Evolutionary conservation across 2,113 vertebrate species (phyloP), one percentile per base, ranked within the genome.

Genomic region (Pterocles gutturalis): DNA sequence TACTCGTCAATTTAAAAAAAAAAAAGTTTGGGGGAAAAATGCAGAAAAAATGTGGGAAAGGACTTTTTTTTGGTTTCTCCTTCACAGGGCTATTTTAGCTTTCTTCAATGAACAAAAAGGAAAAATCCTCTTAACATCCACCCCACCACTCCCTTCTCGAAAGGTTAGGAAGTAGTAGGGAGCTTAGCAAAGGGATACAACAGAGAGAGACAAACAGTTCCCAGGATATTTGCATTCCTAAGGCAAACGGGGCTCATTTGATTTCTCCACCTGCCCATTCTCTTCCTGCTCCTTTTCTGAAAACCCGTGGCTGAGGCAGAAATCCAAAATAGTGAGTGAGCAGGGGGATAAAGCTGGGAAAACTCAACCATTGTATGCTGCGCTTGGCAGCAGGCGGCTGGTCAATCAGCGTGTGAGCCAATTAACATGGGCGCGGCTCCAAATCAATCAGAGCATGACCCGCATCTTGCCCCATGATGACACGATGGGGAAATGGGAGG

Each of bases 1-100:
- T 18, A 55, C 33, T 28, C 17, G 4, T 7, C 16, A 60, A 15
- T 46, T 60, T 70, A 26, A 1, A 45, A 31, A 49, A 41, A n/a
- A 67, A 36, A 24, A 17, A 1, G 7, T 62, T 41, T 34, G 0
- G 9, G 24, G 12, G 0, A 3, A 54, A 64, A 45, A 54, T 10
- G 21, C 7, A 73, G 46, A 15, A 5, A 24, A 77, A 58, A 65
- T 21, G 24, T 34, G 20, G n/a, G 28, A 53, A 60, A 83, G 33
- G 24, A 58, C 41, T 41, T 41, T 41, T 38, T 41, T 41, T 41
- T 41, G 11, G 41, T 41, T 41, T 41, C 69, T 80, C 48, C 61
- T 69, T 75, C 43, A 28, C 43, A 28, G 33, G 43, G 28, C 17
- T 75, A 17, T 62, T 80, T 81, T 64, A 57, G 53, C 21, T 72